Percentiles rank a stretch among this genome's conserved stretches.
Conservation (phyloP, 2,113 vertebrate genomes). For the Manacus vitellinus region DNA sequence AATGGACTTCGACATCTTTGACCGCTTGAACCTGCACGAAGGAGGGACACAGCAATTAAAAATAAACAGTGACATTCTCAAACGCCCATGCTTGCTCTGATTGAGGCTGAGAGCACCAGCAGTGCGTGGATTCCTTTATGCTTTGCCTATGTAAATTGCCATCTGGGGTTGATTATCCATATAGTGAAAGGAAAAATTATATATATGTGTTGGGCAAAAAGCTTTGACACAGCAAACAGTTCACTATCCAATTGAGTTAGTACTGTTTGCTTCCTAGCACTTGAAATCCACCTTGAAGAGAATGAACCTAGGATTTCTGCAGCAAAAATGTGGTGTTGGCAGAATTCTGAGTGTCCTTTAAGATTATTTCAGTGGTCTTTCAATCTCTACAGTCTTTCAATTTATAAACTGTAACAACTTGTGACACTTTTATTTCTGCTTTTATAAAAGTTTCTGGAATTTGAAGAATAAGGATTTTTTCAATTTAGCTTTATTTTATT, state of each 20-base stretch:
- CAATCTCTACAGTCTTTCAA: not conserved
- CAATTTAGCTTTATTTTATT: not conserved
- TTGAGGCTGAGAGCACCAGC: constrained; percentile 64
- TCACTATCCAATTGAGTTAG: constrained; percentile 31
- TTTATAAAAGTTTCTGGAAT: not conserved
- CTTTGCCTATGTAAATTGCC: constrained; percentile 68
- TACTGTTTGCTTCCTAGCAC: not conserved
- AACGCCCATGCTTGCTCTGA: constrained; percentile 56
- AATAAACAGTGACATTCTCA: constrained; percentile 77
- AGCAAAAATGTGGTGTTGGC: constrained; percentile 29
- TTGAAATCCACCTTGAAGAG: constrained; percentile 56
- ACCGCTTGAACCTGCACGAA: constrained; percentile 75
- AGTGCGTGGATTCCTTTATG: constrained; percentile 61
- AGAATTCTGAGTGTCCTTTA: constrained; percentile 6
- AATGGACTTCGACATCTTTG: constrained; percentile 73
- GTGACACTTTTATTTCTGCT: not conserved
- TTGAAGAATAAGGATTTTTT: not conserved
- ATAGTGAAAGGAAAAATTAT: constrained; percentile 47
- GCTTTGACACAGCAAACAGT: constrained; percentile 62
- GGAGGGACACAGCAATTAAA: constrained; percentile 73
- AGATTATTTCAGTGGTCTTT: constrained; percentile 21
- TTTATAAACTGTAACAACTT: not conserved
- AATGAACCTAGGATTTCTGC: constrained; percentile 42
- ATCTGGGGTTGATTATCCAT: constrained; percentile 77
- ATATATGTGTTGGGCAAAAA: constrained; percentile 58